Percentiles rank a stretch among this genome's conserved stretches.
Conservation (phyloP, 2,797 vertebrate genomes). For the Semotilus atromaculatus region DNA sequence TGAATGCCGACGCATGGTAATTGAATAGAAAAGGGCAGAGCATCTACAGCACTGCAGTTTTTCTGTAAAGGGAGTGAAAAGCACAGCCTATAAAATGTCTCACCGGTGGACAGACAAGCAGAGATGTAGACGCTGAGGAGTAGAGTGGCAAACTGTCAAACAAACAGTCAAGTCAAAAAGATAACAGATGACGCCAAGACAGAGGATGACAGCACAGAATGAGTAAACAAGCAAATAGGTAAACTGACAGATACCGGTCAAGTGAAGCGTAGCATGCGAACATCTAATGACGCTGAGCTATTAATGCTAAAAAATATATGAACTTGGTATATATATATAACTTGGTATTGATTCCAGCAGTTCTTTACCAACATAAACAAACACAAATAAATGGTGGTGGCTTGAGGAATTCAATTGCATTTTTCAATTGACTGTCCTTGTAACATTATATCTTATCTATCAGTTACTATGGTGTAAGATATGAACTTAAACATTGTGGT, state of each 20-base stretch:
- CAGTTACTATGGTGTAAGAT: background rate
- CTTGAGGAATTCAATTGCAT: background rate
- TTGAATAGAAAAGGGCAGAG: constrained; percentile 65
- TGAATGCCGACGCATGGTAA: constrained; percentile 72
- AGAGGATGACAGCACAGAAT: background rate
- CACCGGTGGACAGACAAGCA: constrained; percentile 42
- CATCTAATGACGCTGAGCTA: background rate
- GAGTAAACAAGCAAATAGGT: constrained; percentile 11
- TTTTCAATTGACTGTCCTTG: background rate
- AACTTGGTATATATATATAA: too few relatives aligned
- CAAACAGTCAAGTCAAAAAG: constrained; percentile 13
- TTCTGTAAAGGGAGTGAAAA: constrained; percentile 62
- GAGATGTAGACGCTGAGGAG: background rate
- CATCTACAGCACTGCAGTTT: constrained; percentile 60
- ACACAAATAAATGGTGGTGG: background rate
- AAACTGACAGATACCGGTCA: constrained; percentile 8
- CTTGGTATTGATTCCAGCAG: background rate
- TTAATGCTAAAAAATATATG: background rate
- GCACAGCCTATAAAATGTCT: constrained; percentile 46
- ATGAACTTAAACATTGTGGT: background rate
- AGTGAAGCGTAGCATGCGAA: constrained; percentile 9
- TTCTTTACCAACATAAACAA: background rate
- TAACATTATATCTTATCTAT: background rate
- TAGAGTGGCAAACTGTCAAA: background rate
- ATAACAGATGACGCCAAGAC: background rate